Conservation (phyloP, 2,113 vertebrate genomes). For the Okapia johnstoni region DNA sequence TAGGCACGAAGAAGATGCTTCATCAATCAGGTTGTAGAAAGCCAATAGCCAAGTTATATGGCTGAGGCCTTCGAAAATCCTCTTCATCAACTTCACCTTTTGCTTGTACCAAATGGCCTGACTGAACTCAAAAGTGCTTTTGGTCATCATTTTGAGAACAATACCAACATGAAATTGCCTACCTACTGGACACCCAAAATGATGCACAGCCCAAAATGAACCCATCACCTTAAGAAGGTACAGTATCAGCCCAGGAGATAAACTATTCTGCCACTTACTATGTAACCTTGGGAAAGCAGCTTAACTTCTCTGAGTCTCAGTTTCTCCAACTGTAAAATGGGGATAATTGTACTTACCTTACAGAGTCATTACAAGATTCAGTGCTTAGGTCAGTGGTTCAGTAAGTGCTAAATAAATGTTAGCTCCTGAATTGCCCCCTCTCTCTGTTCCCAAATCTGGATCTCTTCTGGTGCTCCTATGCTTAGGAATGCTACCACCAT, state of each 20-base stretch:
- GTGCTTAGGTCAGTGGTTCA: background rate
- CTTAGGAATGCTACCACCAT: background rate
- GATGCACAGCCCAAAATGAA: background rate
- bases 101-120: background rate
- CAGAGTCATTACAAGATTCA: background rate
- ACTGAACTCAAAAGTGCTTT: background rate
- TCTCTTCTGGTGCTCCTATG: background rate
- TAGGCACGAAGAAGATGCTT: background rate
- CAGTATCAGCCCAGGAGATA: background rate
- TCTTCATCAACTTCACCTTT: background rate
- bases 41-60: background rate
- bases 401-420: background rate
- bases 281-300: background rate
- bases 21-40: background rate
- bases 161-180: background rate
- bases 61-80: background rate
- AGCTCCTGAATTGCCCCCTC: background rate
- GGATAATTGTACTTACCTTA: background rate
- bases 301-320: background rate
- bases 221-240: background rate
- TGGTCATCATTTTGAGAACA: background rate
- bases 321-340: background rate
- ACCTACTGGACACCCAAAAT: background rate
- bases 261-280: background rate
- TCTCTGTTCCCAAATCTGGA: background rate